Evolutionary conservation across 2,797 vertebrate species (phyloP).

Genomic region (Triplophysa yarkandensis): DNA sequence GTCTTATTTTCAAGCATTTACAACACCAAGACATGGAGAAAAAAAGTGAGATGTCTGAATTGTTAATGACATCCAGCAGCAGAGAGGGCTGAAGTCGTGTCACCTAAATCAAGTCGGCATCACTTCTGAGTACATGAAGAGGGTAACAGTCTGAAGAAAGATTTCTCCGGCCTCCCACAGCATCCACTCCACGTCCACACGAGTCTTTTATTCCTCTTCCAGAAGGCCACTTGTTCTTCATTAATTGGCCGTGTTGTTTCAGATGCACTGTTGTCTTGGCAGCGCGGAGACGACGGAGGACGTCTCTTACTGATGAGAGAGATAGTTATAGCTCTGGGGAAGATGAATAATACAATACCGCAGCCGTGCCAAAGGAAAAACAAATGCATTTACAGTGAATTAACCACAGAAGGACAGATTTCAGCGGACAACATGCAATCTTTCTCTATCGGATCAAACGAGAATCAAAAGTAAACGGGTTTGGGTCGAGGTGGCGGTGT

Average conservation of each 20-base stretch:
- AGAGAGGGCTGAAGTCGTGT: constrained; percentile 75
- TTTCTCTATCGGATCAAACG: neutral
- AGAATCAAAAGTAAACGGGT: neutral
- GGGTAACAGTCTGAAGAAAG: too few relatives aligned
- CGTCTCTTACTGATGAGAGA: constrained; percentile 42
- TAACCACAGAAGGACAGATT: neutral
- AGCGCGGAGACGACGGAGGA: constrained; percentile 51
- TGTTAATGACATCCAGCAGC: constrained; percentile 66
- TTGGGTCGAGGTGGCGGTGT: neutral
- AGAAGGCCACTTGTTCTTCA: constrained; percentile 33
- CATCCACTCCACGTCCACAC: constrained; percentile 10
- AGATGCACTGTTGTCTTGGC: constrained; percentile 50
- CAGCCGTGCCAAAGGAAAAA: constrained; percentile 49
- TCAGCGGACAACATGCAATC: neutral
- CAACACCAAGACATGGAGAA: too few relatives aligned
- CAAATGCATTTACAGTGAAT: constrained; percentile 46
- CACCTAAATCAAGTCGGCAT: constrained; percentile 72
- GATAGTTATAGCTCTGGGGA: constrained; percentile 51
- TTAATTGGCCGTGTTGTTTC: constrained; percentile 46
- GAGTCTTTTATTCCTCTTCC: constrained; percentile 35
- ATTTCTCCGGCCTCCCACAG: constrained; percentile 11
- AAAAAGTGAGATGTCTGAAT: constrained; percentile 58
- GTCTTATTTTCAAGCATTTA: too few relatives aligned
- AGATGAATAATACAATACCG: constrained; percentile 59
- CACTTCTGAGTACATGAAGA: constrained; percentile 52